A percentile compares a stretch with the other conserved stretches of the same genome.
These are phyloP conservation scores for Panonychus citri DNA, from an alignment of 1,140 invertebrate species.

Conservation along the genomic window DNA sequence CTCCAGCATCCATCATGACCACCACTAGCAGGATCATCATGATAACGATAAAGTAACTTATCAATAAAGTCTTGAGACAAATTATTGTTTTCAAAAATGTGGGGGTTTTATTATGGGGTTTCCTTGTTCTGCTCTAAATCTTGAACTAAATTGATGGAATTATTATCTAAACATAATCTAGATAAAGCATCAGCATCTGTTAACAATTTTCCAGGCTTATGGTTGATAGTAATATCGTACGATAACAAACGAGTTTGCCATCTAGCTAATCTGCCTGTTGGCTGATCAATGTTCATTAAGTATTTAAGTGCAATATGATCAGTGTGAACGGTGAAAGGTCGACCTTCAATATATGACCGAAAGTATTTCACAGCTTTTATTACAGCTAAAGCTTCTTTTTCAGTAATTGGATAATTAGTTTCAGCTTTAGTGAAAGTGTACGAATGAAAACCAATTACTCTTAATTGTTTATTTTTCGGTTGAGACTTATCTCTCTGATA, in stretches of 20 bases:
- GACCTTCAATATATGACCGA: conserved; percentile 25
- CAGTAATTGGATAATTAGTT: background rate
- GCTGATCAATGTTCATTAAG: conserved; percentile 23
- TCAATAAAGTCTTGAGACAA: too few relatives aligned
- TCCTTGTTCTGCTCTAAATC: background rate
- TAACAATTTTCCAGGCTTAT: background rate
- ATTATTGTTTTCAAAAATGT: too few relatives aligned
- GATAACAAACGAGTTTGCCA: conserved; percentile 28
- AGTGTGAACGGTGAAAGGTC: conserved; percentile 27
- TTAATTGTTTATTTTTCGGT: background rate
- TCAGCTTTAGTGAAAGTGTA: background rate
- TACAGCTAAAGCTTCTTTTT: conserved; percentile 15
- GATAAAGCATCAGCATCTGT: background rate
- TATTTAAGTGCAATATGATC: conserved; percentile 28
- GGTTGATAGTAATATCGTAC: conserved; percentile 22
- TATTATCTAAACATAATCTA: background rate
- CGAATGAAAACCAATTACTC: background rate
- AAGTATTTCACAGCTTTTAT: conserved; percentile 26
- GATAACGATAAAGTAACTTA: too few relatives aligned
- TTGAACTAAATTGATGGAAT: background rate
- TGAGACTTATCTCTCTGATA: too few relatives aligned
- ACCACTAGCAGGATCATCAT: background rate
- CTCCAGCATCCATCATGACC: background rate
- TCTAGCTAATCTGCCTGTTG: conserved; percentile 22
- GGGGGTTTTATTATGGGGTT: too few relatives aligned